A percentile compares a stretch with the other conserved stretches of the same genome.
Conservation (phyloP, 2,888 invertebrate genomes). For the Melitaea athalia region DNA sequence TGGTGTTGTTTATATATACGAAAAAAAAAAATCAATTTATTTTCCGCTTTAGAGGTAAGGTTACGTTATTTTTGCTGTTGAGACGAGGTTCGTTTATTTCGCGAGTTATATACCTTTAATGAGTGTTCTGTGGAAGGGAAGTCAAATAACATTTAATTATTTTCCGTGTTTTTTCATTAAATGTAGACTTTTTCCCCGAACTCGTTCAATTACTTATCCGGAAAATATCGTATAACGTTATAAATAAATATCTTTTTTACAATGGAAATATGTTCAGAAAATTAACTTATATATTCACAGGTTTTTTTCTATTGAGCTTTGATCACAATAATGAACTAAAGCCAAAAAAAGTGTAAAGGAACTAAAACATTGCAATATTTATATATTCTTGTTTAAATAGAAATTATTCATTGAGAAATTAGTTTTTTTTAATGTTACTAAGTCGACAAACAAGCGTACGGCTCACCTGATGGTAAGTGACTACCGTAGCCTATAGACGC, state of each 20-base stretch:
- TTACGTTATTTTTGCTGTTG: conserved; percentile 1
- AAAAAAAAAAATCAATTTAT: not conserved
- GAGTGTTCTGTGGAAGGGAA: conserved; percentile 17
- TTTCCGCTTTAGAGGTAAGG: not conserved
- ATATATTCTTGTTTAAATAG: too few relatives aligned
- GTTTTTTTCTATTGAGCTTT: too few relatives aligned
- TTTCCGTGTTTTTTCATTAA: conserved; percentile 18
- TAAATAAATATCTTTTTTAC: not conserved
- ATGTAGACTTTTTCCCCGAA: conserved; percentile 8
- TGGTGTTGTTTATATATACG: not conserved
- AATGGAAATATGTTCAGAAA: not conserved
- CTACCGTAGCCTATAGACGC: too few relatives aligned
- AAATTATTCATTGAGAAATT: too few relatives aligned
- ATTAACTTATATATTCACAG: too few relatives aligned
- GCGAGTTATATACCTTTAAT: conserved; percentile 12
- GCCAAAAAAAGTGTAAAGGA: too few relatives aligned
- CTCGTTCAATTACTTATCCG: not conserved
- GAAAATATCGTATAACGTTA: not conserved
- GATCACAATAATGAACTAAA: too few relatives aligned
- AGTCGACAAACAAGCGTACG: too few relatives aligned
- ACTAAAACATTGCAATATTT: too few relatives aligned
- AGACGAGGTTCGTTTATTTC: conserved; percentile 16
- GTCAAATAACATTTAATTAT: conserved; percentile 27
- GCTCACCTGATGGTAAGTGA: too few relatives aligned
- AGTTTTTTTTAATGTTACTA: too few relatives aligned